Base-by-base conservation (phyloP, 2,888 invertebrate genomes). In the Troides helena region DNA sequence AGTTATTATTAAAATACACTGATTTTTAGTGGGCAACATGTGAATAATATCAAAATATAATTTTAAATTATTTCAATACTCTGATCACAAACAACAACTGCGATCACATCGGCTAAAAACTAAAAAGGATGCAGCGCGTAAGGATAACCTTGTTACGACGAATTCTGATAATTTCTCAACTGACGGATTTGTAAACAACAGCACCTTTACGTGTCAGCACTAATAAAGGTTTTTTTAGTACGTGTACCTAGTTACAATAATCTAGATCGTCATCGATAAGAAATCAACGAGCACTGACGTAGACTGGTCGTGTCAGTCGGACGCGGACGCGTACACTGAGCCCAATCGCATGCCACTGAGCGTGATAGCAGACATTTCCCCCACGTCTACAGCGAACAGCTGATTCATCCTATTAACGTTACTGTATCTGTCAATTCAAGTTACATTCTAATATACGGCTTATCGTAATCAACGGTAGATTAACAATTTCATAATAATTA, bases 321-420 rank as follows among this genome's bases (percentile, higher is more conserved):
- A 65, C 69, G 66, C 83, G 82, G 81, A 65, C 82, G 82, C 82
- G 84, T 80, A 77, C 76, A 90, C 90, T 89, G 89, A 89, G 87
- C 88, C 78, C 74, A 74, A 73, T 75, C 75, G 74, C 74, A 58
- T 56, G 72, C 72, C 75, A 76, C 69, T 72, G 79, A 67, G 74
- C 74, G 76, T 78, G 77, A 74, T 76, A 76, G 78, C 76, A 79
- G 74, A 74, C 80, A 80, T 80, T 82, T 81, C 86, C 83, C 81
- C 84, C 82, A 77, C 80, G 76, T 73, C 74, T 77, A 67, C 72
- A 58, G 56, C 72, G 64, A 88, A 88, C 90, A 90, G 90, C 90
- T 90, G 90, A 89, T 89, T 88, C 85, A 84, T 65, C 64, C 59
- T 58, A 59, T 62, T n/a, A 68, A 50, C 50, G 50, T 5, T 50